Evolutionary conservation across 2,888 invertebrate species (phyloP).

Genomic region (Caenorhabditis becei): DNA sequence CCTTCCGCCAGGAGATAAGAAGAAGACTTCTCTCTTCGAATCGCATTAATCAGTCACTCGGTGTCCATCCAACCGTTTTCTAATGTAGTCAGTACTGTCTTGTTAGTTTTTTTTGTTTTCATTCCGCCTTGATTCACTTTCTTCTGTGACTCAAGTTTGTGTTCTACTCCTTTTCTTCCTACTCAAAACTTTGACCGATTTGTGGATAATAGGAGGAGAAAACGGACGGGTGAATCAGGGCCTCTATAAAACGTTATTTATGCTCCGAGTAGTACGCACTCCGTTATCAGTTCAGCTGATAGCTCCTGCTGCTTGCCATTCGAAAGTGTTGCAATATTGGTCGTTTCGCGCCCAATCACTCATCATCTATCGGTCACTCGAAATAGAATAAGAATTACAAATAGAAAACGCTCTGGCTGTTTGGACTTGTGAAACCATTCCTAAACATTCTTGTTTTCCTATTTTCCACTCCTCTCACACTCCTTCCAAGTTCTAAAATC

Average conservation of each 20-base stretch:
- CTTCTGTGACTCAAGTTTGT: neutral
- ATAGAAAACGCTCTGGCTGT: no score
- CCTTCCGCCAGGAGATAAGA: constrained; percentile 19
- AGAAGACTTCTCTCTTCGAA: constrained; percentile 12
- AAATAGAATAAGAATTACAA: neutral
- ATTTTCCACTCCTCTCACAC: constrained; percentile 4
- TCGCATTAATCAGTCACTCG: constrained; percentile 7
- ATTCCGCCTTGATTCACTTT: neutral
- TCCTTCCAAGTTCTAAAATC: constrained; percentile 21
- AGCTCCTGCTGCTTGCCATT: constrained; percentile 7
- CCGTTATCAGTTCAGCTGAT: constrained; percentile 11
- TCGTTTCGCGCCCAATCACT: constrained; percentile 26
- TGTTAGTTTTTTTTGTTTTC: constrained; percentile 2
- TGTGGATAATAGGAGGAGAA: neutral
- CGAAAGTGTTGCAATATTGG: constrained; percentile 45
- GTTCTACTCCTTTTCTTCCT: no score
- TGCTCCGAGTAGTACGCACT: constrained; percentile 10
- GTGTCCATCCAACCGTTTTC: constrained; percentile 32
- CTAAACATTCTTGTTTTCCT: neutral
- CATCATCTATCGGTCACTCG: constrained; percentile 33
- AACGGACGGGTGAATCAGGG: constrained; percentile 3
- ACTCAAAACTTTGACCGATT: constrained; percentile 42
- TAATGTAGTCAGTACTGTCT: constrained; percentile 20
- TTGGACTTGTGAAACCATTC: no score
- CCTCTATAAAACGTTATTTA: constrained; percentile 23